These are phyloP conservation scores for Gryllus bimaculatus DNA, from an alignment of 1,140 invertebrate genomes.

Conservation along the genomic window DNA sequence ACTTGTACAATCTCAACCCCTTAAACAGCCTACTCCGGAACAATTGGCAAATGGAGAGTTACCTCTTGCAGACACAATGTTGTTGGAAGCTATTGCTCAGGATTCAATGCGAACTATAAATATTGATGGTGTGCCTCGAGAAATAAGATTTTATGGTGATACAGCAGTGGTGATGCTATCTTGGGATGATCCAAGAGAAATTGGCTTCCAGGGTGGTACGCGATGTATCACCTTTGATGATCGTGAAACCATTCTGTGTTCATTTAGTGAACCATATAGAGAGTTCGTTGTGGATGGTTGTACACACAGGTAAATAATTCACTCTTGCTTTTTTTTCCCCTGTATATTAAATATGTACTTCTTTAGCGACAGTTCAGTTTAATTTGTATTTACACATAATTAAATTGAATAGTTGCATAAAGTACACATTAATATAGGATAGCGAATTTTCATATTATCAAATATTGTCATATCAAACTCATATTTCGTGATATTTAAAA, in stretches of 20 bases:
- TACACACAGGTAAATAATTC: constrained; percentile 42
- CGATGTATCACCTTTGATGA: constrained; percentile 59
- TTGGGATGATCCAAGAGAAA: constrained; percentile 74
- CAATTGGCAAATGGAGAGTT: constrained; percentile 30
- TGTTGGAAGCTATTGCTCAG: constrained; percentile 50
- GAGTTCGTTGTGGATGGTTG: constrained; percentile 60
- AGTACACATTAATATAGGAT: background rate
- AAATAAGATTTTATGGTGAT: constrained; percentile 77
- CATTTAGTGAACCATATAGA: constrained; percentile 62
- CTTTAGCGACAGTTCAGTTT: no score
- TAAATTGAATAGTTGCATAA: background rate
- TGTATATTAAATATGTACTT: no score
- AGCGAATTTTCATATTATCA: background rate
- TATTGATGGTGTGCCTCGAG: constrained; percentile 70
- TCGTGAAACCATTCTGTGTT: constrained; percentile 51
- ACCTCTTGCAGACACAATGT: constrained; percentile 43
- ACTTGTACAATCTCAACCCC: background rate
- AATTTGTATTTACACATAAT: no score
- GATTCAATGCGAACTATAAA: constrained; percentile 68
- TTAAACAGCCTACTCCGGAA: background rate
- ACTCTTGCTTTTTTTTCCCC: background rate
- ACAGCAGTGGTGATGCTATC: constrained; percentile 75
- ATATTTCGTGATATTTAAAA: no score
- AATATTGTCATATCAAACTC: no score
- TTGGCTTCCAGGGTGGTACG: constrained; percentile 67